Evolutionary conservation across 2,113 vertebrate genomes (phyloP).

Genomic region (Xenopus laevis): DNA sequence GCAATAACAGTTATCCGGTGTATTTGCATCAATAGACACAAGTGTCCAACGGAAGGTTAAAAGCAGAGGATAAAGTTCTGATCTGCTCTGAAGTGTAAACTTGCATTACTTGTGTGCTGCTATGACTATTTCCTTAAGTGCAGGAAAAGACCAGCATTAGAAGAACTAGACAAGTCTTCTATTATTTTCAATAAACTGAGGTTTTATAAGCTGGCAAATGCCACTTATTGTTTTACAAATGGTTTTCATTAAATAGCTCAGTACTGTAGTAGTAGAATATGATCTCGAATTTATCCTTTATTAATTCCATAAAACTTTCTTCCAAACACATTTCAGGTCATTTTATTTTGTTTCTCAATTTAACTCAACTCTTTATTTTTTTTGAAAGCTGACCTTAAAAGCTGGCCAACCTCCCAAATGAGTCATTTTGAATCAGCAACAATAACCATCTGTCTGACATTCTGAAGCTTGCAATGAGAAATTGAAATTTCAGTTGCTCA

Average conservation of each 20-base stretch:
- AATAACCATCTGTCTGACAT: constrained; percentile 46
- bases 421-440: constrained; percentile 46
- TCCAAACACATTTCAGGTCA: constrained; percentile 33
- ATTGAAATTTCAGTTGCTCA: constrained; percentile 43
- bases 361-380: constrained; percentile 19
- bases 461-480: constrained; percentile 42
- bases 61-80: too few relatives aligned
- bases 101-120: too few relatives aligned
- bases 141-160: too few relatives aligned
- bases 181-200: too few relatives aligned
- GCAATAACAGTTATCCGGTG: too few relatives aligned
- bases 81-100: too few relatives aligned
- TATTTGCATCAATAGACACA: too few relatives aligned
- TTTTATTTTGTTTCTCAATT: constrained; percentile 40
- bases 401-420: constrained; percentile 35
- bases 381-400: constrained; percentile 42
- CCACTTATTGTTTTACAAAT: constrained; percentile 46
- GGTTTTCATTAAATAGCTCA: not conserved
- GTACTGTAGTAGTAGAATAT: constrained; percentile 47
- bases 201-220: constrained; percentile 25
- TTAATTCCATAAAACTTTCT: not conserved
- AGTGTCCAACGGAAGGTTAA: too few relatives aligned
- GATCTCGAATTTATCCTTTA: constrained; percentile 9
- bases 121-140: too few relatives aligned
- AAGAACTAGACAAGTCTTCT: too few relatives aligned